Base-by-base conservation (phyloP, 2,888 invertebrate genomes). In the Archips crataeganus region DNA sequence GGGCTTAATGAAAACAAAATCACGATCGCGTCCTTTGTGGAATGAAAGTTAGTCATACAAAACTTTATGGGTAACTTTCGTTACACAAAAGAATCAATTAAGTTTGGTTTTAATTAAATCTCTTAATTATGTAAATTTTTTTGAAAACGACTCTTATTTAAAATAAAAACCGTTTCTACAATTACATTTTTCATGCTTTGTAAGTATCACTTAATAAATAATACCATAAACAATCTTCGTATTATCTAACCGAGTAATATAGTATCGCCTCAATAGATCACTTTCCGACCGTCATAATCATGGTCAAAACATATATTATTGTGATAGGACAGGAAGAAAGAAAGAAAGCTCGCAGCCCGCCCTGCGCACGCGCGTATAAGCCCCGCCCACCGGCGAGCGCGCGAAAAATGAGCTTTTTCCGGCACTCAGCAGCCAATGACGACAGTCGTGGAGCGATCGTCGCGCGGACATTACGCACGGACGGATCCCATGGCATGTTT, bases 351-450 rank as follows among this genome's bases (percentile, higher is more conserved):
- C 47, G 36, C 51, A 45, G 61, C 32, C 61, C 63, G 57, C 64
- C 54, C 51, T 62, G 64, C 82, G 82, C 83, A 82, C 82, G 86
- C 80, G 76, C 78, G 74, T 64, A 72, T 78, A 88, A 87, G 86
- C 92, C 87, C 92, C 93, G 90, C 92, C 91, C 87, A 84, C 77
- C 77, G 75, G 66, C 62, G 82, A 75, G 75, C 81, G 76, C 76
- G 75, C 75, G 76, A 77, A 78, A 77, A 77, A 64, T 75, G 75
- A 70, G 76, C 75, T 77, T 77, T 75, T 75, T 75, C 75, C 70
- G 64, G 61, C 75, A 32, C 67, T 34, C 65, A n/a, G 67, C 61
- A 57, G 54, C 75, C 75, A 76, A 77, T 76, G 54, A 68, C 62
- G 51, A 3, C 85, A 89, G 89, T 92, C 88, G 89, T 87, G 87